Evolutionary conservation across 2,888 invertebrate species (phyloP), one percentile per base, ranked within the genome.

Genomic region (Lasioglossum lativentre): DNA sequence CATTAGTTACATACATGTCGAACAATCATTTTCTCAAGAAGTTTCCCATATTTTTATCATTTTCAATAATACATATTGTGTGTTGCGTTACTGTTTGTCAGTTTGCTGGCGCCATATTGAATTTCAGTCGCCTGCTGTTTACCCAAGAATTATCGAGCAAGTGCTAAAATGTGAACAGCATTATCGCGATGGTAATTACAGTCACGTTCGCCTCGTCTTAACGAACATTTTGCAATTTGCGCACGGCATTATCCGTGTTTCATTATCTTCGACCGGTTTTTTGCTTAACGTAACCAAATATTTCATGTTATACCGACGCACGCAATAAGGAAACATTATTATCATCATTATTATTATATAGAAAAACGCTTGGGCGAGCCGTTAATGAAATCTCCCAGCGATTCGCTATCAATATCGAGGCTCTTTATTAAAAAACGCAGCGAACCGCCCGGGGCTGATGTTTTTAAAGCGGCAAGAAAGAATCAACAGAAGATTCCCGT

Each of bases 401-500:
- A 34, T 23, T 19, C 30, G 42, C 42, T 30, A 52, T 23, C 80
- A 85, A 86, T 85, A 86, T 83, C 70, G 80, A 56, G 72, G n/a
- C 52, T 52, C 83, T 89, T 89, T 91, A 92, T 92, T 90, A 86
- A 92, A 90, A 89, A 81, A 78, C 47, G 78, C 87, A 85, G 82
- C 80, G 70, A 84, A 75, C 77, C 73, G 90, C 91, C 85, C 74
- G 85, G 75, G 91, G 91, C 88, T 87, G 78, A 87, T 82, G 89
- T 92, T 84, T 90, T 81, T 68, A 83, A 85, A 85, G 83, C 86
- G 85, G 80, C 86, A 83, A 75, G 86, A 86, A 86, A 90, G 91
- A 90, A 87, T 88, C 88, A 89, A 88, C 90, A 88, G 78, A 71
- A 84, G 75, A 83, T 70, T 70, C 80, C 79, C 81, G 83, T 66